Evolutionary conservation across 2,888 invertebrate genomes (phyloP).

Genomic region (Phyto melanocephala): DNA sequence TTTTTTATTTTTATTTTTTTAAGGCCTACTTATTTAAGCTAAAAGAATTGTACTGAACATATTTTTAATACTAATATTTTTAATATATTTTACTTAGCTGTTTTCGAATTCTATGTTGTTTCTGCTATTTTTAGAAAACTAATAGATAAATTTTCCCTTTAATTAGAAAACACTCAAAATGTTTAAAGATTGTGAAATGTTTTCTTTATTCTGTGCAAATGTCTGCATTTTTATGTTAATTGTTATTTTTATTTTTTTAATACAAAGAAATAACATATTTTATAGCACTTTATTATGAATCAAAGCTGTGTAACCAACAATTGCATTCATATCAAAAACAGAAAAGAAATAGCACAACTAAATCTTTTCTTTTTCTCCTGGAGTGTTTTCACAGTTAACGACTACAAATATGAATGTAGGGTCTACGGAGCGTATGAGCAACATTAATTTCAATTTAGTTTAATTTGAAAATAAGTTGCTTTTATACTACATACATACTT

Average conservation of each 20-base stretch:
- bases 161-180: no score
- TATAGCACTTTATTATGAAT: not conserved
- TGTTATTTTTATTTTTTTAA: not conserved
- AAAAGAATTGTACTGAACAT: no score
- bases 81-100: no score
- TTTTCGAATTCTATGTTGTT: no score
- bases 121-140: no score
- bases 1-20: no score
- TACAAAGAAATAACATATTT: not conserved
- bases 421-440: slow-evolving; percentile 9
- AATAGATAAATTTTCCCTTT: no score
- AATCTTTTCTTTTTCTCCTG: not conserved
- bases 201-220: no score
- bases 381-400: not conserved
- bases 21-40: no score
- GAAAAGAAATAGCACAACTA: not conserved
- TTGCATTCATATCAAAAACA: not conserved
- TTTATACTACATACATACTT: no score
- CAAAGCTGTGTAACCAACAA: not conserved
- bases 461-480: slow-evolving; percentile 2
- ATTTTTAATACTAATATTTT: no score
- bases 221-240: not conserved
- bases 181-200: no score
- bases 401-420: not conserved
- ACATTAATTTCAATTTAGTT: slow-evolving; percentile 12